phyloP scores from a whole-genome alignment of 2,113 vertebrate species.

The Progne subis region DNA sequence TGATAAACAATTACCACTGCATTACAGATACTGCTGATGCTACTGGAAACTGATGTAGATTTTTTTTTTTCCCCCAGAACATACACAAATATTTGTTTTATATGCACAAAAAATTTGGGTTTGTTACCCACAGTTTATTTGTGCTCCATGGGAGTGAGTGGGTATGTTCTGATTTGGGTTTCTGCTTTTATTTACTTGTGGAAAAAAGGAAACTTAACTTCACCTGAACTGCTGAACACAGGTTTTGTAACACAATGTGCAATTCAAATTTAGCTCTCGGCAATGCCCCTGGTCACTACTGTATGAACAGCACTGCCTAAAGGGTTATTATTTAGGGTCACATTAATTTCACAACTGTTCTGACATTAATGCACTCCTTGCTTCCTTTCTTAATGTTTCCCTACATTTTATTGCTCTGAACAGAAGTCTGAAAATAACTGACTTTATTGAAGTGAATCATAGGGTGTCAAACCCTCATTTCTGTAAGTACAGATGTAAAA shows the following conservation, averaged over 20 bases:
- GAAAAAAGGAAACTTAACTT: neutral
- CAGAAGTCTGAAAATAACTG: neutral
- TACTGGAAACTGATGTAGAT: neutral
- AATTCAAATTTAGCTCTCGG: neutral
- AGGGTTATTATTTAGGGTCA: neutral
- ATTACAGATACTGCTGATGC: neutral
- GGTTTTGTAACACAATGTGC: neutral
- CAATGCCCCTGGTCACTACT: neutral
- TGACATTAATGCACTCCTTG: neutral
- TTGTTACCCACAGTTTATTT: neutral
- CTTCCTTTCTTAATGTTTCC: neutral
- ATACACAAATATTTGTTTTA: slow-evolving; percentile 7
- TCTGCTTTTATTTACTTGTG: neutral
- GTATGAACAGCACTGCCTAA: neutral
- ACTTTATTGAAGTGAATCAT: neutral
- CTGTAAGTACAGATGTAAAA: neutral
- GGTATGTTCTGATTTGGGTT: neutral
- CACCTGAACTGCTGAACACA: neutral
- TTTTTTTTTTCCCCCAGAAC: neutral
- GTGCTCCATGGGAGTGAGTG: neutral
- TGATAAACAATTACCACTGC: slow-evolving; percentile 38
- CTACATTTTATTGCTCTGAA: neutral
- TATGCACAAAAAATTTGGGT: fast-evolving
- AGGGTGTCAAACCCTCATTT: neutral
- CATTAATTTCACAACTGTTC: neutral